These are phyloP conservation scores for Trinorchestia longiramus DNA, from an alignment of 1,140 invertebrate species.

Conservation along the genomic window DNA sequence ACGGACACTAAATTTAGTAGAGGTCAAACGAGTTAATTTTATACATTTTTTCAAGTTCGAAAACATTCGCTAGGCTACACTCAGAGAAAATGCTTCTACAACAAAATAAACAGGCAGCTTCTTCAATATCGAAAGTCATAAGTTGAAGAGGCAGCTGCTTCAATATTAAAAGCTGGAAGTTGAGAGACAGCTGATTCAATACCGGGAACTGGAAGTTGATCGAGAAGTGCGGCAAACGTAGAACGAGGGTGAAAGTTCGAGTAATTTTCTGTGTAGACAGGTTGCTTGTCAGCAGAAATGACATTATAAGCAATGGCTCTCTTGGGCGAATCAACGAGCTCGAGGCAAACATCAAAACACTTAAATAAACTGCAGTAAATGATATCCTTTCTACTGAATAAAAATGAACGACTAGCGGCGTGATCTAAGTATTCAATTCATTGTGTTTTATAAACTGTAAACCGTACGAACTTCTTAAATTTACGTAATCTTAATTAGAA, in stretches of 20 bases:
- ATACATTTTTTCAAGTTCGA: background rate
- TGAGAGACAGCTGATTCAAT: background rate
- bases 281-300: background rate
- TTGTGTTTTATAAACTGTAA: background rate
- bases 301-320: background rate
- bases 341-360: background rate
- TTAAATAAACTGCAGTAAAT: background rate
- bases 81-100: background rate
- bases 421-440: background rate
- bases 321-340: background rate
- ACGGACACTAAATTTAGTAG: background rate
- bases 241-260: background rate
- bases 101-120: too few relatives aligned
- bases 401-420: conserved; percentile 46
- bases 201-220: background rate
- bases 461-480: background rate
- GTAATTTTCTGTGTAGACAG: background rate
- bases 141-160: background rate
- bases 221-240: background rate
- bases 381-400: background rate
- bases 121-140: background rate
- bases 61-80: background rate
- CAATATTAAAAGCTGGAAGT: background rate
- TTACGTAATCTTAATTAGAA: background rate
- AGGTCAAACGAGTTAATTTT: background rate